Evolutionary conservation across 2,797 vertebrate species (phyloP), one percentile per base, ranked within the genome.

Genomic region (Myripristis murdjan): DNA sequence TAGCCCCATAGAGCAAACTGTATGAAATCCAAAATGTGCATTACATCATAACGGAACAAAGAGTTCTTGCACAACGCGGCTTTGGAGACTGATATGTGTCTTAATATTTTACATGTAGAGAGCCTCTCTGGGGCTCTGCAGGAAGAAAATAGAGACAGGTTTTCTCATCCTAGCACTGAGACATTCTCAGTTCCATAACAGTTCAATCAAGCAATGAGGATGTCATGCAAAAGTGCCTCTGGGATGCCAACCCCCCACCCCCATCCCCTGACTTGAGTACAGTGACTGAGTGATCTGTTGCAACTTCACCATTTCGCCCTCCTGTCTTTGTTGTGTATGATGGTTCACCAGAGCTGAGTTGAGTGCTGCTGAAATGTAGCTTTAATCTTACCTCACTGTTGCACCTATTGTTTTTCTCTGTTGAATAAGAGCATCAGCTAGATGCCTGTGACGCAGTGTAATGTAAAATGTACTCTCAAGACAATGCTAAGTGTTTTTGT

Each of bases 171-270:
- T 12, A 39, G 11, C 33, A 8, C 33, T 35, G 33, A 35, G 7
- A 35, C 9, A 8, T 9, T 35, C 11, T 39, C 10, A 39, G 35
- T 11, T 39, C 35, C 1, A 39, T 4, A 39, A 10, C 35, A 39
- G 35, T 39, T 39, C 11, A 14, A 39, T 39, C 10, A 11, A 39
- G 11, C 35, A 39, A 1, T 39, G 4, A 12, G 10, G 11, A 12
- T 69, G 46, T 57, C 74, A 60, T 57, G 6, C 48, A 71, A 56
- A 72, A 63, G 49, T 72, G 57, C 57, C 74, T 66, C 59, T 26
- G n/a, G 48, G 33, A 48, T 54, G 37, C 76, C 47, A 72, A 67
- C 49, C 20, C 41, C 41, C 43, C 62, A 75, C 24, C 41, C 41
- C 43, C 62, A 75, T 31, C 58, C 37, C 9, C 51, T 59, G 28